These are phyloP conservation scores for Rhabdornis inornatus DNA, from an alignment of 2,113 vertebrate species.

Conservation along the genomic window DNA sequence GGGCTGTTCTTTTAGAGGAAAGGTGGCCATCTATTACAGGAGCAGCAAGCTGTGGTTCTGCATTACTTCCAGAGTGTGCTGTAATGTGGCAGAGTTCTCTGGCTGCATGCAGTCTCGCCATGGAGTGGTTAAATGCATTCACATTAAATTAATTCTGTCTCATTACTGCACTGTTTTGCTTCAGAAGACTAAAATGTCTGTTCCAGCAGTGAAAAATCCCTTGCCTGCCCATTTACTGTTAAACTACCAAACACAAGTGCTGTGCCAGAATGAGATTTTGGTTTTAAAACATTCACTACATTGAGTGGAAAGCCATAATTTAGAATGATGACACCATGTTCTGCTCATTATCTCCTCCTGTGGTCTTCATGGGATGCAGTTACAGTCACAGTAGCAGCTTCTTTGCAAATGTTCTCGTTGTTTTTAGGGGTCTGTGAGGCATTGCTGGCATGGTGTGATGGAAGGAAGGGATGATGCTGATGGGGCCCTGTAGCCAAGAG, in stretches of 20 bases:
- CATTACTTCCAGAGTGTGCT: not conserved
- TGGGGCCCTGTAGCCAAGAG: not conserved
- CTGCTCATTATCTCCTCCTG: not conserved
- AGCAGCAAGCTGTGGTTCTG: not conserved
- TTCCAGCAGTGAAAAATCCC: not conserved
- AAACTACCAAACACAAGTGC: not conserved
- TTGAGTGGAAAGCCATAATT: not conserved
- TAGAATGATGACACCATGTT: not conserved
- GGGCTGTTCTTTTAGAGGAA: not conserved
- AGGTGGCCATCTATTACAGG: not conserved
- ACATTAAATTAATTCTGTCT: not conserved
- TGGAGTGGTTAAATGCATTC: not conserved
- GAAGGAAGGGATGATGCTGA: not conserved
- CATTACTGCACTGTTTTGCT: not conserved
- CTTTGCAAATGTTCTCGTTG: not conserved
- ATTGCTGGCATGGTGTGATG: not conserved
- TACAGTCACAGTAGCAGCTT: not conserved
- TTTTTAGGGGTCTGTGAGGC: not conserved
- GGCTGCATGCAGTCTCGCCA: not conserved
- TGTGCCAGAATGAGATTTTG: not conserved
- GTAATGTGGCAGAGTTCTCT: not conserved
- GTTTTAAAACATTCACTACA: accelerated
- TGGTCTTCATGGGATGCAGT: not conserved
- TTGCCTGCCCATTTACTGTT: not conserved
- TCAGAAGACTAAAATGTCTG: not conserved